These are phyloP conservation scores for Caligus rogercresseyi DNA, from an alignment of 1,140 invertebrate genomes.

Conservation along the genomic window DNA sequence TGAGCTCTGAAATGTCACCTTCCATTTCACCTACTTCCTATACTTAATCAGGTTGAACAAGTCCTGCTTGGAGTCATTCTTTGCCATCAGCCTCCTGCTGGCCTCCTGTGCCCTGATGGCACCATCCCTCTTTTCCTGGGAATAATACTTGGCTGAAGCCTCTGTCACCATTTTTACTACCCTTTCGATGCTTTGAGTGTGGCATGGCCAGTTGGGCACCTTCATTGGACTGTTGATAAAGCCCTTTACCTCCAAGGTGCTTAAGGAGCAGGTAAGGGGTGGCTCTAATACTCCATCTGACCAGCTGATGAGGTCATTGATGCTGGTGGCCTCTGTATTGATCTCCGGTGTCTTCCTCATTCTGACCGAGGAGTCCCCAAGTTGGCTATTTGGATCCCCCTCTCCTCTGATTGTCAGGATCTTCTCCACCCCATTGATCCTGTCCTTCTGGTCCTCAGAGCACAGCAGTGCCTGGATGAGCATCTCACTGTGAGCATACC, in stretches of 20 bases:
- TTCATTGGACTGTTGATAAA: slow-evolving; percentile 10
- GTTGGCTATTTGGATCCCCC: too few species aligned
- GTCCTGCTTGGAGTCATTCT: background rate
- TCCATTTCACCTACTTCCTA: too few species aligned
- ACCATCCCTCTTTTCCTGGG: slow-evolving; percentile 13
- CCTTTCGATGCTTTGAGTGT: slow-evolving; percentile 19
- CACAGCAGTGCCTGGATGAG: too few species aligned
- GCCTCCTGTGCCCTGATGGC: too few species aligned
- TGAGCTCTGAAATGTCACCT: too few species aligned
- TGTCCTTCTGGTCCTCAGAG: too few species aligned
- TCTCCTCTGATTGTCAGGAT: too few species aligned
- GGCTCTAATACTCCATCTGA: slow-evolving; percentile 12
- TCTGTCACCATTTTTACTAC: slow-evolving; percentile 18
- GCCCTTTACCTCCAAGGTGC: slow-evolving; percentile 6
- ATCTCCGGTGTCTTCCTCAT: too few species aligned
- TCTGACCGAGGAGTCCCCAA: too few species aligned
- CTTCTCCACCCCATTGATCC: too few species aligned
- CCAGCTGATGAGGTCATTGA: slow-evolving; percentile 9
- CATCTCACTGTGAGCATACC: too few species aligned
- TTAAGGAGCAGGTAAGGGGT: slow-evolving; percentile 22
- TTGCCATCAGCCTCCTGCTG: background rate
- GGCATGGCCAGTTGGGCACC: slow-evolving; percentile 12
- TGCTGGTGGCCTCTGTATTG: too few species aligned
- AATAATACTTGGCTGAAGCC: slow-evolving; percentile 10
- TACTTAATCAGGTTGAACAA: background rate